phyloP scores from a whole-genome alignment of 2,888 invertebrate genomes.

The Tubulanus polymorphus region DNA sequence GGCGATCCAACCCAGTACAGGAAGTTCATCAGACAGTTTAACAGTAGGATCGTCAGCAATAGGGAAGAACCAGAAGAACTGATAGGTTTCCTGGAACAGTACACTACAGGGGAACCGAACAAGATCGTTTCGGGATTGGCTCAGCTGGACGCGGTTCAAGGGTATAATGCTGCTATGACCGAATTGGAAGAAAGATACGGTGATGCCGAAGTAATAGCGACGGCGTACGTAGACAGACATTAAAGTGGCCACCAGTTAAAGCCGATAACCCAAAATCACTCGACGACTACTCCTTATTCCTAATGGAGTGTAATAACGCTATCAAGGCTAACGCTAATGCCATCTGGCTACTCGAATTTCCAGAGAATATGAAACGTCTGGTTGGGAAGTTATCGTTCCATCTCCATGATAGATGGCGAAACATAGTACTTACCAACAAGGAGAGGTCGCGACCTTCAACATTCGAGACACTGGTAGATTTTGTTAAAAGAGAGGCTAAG shows the following conservation, averaged over 20 bases:
- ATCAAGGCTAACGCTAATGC: constrained; percentile 3
- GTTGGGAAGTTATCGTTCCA: constrained; percentile 2
- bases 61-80: constrained; percentile 7
- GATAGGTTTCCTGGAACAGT: constrained; percentile 13
- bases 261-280: constrained; percentile 3
- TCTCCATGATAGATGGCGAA: constrained; percentile 8
- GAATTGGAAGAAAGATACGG: constrained; percentile 14
- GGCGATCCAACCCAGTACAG: no score
- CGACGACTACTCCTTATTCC: constrained; percentile 2
- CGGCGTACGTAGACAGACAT: constrained; percentile 12
- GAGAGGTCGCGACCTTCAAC: not conserved
- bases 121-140: constrained; percentile 9
- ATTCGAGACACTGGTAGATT: constrained; percentile 8
- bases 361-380: constrained; percentile 7
- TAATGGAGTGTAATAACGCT: constrained; percentile 6
- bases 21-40: constrained; percentile 8
- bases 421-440: constrained; percentile 1
- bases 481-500: constrained; percentile 12
- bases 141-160: constrained; percentile 2
- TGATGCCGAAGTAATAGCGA: constrained; percentile 9
- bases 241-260: constrained; percentile 12
- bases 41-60: constrained; percentile 1
- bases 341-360: constrained; percentile 3
- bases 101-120: constrained; percentile 10
- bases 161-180: constrained; percentile 8